Evolutionary conservation across 2,113 vertebrate genomes (phyloP), one percentile per base, ranked within the genome.

Genomic region (Himantopus leucocephalus): DNA sequence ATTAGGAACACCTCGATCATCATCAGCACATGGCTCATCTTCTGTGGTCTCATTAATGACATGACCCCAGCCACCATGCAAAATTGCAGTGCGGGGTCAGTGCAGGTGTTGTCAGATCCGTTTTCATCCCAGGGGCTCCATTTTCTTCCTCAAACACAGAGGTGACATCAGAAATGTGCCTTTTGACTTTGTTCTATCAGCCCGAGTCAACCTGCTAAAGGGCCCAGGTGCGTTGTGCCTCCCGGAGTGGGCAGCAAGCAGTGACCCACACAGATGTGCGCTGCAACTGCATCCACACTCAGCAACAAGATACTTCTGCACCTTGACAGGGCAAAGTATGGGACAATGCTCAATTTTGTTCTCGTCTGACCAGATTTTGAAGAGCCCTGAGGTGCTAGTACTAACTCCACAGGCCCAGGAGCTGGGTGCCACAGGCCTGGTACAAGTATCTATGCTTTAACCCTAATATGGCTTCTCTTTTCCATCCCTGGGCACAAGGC

Each of bases 191-290:
- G 35, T 11, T 83, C 17, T 62, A 8, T 53, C 55, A 41, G 18
- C 47, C 17, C 55, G 32, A 59, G 52, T 30, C 48, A 80, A 34
- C 14, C 23, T 47, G 66, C 32, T 93, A 73, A 94, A 76, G 71
- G 41, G 17, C 2, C 6, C 22, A 12, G 15, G 12, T 5, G 5
- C 50, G 14, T 14, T 59, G 4, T 1, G 2, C 13, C 10, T 70
- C 21, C 35, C 29, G 27, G 19, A 48, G 17, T 3, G 41, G 8
- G 5, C 47, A 71, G 14, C 13, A 22, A 78, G 35, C 15, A 26
- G 21, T 22, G 32, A 63, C 34, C 16, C 43, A 39, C 1, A 3
- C 29, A 58, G 16, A 39, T 9, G n/a, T 9, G 11, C 1, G 1
- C 12, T 67, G 21, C 10, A 19, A 21, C 18, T 67, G 20, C 50